Percentiles rank a stretch among this genome's conserved stretches.
Evolutionary conservation across 2,797 vertebrate genomes (phyloP).

Genomic region (Leptodactylus fallax): DNA sequence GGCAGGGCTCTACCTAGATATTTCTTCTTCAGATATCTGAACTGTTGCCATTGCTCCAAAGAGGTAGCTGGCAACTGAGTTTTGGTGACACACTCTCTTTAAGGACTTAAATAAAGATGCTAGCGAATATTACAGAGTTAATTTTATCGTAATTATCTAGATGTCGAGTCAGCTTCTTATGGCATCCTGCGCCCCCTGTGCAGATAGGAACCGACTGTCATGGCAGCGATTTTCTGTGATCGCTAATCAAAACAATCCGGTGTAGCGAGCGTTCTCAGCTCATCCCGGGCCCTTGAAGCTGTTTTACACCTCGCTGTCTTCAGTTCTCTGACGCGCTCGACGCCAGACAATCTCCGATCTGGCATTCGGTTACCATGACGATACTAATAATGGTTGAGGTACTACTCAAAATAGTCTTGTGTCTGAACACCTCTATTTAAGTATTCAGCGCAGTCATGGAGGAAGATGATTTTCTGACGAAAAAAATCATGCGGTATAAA

Average conservation of each 20-base stretch:
- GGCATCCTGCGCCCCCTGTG: neutral
- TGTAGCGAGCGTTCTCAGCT: neutral
- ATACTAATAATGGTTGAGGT: slow-evolving; percentile 58
- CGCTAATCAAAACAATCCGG: neutral
- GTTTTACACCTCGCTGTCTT: slow-evolving; percentile 26
- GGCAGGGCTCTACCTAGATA: no score
- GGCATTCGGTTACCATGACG: slow-evolving; percentile 38
- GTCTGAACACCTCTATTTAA: slow-evolving; percentile 36
- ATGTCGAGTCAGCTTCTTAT: neutral
- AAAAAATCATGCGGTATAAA: neutral
- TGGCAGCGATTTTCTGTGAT: neutral
- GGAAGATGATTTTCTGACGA: slow-evolving; percentile 17
- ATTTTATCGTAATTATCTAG: neutral
- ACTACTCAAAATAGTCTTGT: slow-evolving; percentile 49
- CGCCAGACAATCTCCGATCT: slow-evolving; percentile 28
- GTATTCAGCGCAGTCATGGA: slow-evolving; percentile 19
- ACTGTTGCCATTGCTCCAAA: no score
- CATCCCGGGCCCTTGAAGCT: slow-evolving; percentile 10
- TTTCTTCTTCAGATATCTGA: no score
- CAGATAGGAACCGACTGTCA: neutral
- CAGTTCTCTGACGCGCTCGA: neutral
- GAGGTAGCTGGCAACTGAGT: no score
- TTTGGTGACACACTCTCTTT: no score
- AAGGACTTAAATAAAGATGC: neutral
- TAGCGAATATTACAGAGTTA: neutral